A percentile compares a stretch with the other conserved stretches of the same genome.
Conservation (phyloP, 2,888 invertebrate species). For the Drosophila basisetae region DNA sequence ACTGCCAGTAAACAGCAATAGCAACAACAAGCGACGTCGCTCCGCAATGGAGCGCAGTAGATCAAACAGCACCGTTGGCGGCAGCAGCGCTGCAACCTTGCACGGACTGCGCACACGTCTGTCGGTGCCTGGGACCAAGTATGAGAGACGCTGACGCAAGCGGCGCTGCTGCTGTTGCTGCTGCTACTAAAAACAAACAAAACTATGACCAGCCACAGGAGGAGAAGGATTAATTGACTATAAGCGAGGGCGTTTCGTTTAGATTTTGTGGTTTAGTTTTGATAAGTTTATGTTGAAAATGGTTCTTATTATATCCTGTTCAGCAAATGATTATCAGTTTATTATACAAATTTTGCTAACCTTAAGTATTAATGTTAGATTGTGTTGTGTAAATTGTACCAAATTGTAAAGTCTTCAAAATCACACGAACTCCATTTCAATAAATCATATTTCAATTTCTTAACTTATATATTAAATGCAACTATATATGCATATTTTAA, state of each 20-base stretch:
- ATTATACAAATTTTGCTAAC: constrained; percentile 8
- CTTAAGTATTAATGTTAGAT: constrained; percentile 23
- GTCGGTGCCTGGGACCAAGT: constrained; percentile 85
- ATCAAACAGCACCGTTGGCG: constrained; percentile 53
- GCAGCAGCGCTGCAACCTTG: constrained; percentile 46
- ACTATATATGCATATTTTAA: constrained; percentile 16
- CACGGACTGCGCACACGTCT: constrained; percentile 85
- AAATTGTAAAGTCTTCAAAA: constrained; percentile 19
- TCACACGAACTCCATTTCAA: constrained; percentile 18
- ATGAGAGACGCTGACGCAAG: constrained; percentile 82
- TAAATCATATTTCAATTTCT: constrained; percentile 22
- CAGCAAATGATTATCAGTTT: constrained; percentile 4
- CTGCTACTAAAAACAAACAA: constrained; percentile 20
- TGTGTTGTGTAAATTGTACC: constrained; percentile 42
- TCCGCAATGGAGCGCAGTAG: constrained; percentile 80
- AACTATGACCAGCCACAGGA: background rate
- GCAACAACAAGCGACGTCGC: constrained; percentile 84
- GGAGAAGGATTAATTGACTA: background rate
- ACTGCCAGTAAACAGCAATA: constrained; percentile 67
- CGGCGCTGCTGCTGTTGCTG: constrained; percentile 63
- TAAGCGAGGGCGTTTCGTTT: constrained; percentile 20
- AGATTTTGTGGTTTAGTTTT: constrained; percentile 24
- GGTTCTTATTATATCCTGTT: constrained; percentile 7
- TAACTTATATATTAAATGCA: constrained; percentile 15
- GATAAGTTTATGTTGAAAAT: constrained; percentile 9